A percentile compares a stretch with the other conserved stretches of the same genome.
Evolutionary conservation across 2,888 invertebrate genomes (phyloP).

Genomic region (Polyploca ridens): DNA sequence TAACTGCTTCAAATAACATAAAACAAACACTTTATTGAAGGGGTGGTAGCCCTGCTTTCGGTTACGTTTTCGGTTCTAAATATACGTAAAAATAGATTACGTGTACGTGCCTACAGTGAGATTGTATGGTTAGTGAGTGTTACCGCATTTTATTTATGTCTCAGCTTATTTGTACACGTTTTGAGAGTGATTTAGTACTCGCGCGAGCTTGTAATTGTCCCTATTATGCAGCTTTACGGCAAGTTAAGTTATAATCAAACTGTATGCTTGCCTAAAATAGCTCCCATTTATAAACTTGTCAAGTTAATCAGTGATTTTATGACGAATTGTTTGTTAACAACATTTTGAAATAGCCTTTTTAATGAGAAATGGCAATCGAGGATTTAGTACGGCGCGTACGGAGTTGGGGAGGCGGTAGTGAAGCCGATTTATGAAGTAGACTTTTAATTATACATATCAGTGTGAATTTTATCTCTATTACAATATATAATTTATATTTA

Average conservation of each 20-base stretch:
- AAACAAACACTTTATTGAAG: not conserved
- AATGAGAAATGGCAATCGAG: too few species aligned
- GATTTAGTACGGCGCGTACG: too few species aligned
- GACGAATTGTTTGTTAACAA: too few species aligned
- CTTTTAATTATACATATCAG: too few species aligned
- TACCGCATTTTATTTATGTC: slow-evolving; percentile 27
- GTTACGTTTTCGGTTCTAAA: slow-evolving; percentile 30
- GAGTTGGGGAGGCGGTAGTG: too few species aligned
- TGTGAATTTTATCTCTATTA: too few species aligned
- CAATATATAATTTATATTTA: too few species aligned
- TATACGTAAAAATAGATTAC: slow-evolving; percentile 54
- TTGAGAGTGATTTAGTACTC: slow-evolving; percentile 24
- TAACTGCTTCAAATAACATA: not conserved
- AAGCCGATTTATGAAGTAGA: too few species aligned
- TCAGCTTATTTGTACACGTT: slow-evolving; percentile 22
- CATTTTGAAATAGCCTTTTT: too few species aligned
- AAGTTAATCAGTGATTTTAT: too few species aligned
- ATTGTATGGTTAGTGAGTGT: slow-evolving; percentile 15
- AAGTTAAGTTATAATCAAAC: not conserved
- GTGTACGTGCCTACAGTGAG: slow-evolving; percentile 36
- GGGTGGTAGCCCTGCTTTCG: slow-evolving; percentile 3
- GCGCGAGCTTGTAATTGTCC: not conserved
- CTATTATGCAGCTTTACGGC: not conserved
- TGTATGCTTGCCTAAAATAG: not conserved
- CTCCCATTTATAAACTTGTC: not conserved